These are phyloP conservation scores for Sarcophaga peregrina DNA, from an alignment of 1,140 invertebrate species.

Conservation along the genomic window DNA sequence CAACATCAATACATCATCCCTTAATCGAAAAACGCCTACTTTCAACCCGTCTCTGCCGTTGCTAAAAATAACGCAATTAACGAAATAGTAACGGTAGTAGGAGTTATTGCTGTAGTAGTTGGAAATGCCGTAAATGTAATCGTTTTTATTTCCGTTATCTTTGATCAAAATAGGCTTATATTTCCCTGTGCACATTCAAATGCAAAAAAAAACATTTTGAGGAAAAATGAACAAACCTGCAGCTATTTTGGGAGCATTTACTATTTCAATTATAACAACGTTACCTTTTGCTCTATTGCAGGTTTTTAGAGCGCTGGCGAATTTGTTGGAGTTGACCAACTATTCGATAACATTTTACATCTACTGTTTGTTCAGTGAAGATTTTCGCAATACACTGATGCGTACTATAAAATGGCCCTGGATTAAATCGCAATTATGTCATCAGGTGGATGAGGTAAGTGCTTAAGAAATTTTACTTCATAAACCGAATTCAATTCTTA, in stretches of 20 bases:
- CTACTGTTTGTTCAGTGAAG: conserved; percentile 81
- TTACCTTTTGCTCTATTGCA: conserved; percentile 51
- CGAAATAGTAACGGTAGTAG: neutral
- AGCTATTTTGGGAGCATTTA: conserved; percentile 19
- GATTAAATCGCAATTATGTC: conserved; percentile 58
- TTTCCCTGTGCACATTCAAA: neutral
- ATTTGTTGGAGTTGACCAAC: conserved; percentile 79
- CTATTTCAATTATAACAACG: conserved; percentile 38
- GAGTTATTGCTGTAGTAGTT: neutral
- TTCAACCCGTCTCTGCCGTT: neutral
- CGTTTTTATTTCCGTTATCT: conserved; percentile 31
- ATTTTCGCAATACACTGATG: conserved; percentile 78
- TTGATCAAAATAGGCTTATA: neutral
- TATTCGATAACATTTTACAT: conserved; percentile 85
- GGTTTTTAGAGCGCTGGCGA: conserved; percentile 79
- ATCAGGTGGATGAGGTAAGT: conserved; percentile 59
- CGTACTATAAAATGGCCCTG: conserved; percentile 74
- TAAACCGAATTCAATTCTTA: neutral
- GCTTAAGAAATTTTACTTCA: neutral
- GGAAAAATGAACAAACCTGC: neutral
- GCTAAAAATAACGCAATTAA: neutral
- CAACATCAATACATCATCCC: too few species aligned
- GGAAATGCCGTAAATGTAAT: neutral
- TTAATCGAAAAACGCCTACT: neutral
- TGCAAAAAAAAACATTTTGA: neutral